Percentiles rank a stretch among this genome's conserved stretches.
These are phyloP conservation scores for Aplysina aerophoba DNA, from an alignment of 37 sponge, comb jelly and placozoan genomes.

Conservation along the genomic window DNA sequence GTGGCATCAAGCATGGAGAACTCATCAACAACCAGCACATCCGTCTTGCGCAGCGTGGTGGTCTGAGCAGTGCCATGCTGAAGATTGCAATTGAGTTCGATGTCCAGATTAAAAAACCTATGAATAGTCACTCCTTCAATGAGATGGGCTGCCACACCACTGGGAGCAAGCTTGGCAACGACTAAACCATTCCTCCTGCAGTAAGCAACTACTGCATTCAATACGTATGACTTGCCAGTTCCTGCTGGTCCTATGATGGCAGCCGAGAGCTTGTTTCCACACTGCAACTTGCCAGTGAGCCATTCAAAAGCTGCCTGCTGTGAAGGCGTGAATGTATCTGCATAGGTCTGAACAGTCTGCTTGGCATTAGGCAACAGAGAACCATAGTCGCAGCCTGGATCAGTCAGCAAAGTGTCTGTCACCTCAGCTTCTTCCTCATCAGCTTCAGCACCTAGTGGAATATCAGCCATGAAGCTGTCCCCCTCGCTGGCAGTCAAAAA, in stretches of 20 bases:
- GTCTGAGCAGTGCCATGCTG: conserved; percentile 30
- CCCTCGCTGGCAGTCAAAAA: background rate
- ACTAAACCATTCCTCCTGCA: background rate
- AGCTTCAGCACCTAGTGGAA: background rate
- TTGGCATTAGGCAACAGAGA: background rate
- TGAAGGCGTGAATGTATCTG: background rate
- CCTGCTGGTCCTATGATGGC: conserved; percentile 31
- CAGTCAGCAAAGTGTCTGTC: background rate
- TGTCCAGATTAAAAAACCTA: conserved; percentile 13
- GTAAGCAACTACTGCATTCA: background rate
- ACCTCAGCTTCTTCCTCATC: conserved; percentile 15
- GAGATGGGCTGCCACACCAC: conserved; percentile 37
- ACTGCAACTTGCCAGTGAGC: background rate
- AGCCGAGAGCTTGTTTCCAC: background rate
- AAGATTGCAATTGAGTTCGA: conserved; percentile 10
- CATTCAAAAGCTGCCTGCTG: conserved; percentile 24
- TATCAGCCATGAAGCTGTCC: conserved; percentile 8
- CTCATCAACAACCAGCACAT: conserved; percentile 24
- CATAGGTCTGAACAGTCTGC: background rate
- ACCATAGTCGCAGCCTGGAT: background rate
- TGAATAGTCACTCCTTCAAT: conserved; percentile 24
- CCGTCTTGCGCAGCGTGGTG: conserved; percentile 7
- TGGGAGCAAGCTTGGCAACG: conserved; percentile 24
- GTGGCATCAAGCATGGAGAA: conserved; percentile 29
- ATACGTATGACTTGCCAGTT: conserved; percentile 22